Evolutionary conservation across 2,888 invertebrate genomes (phyloP).

Genomic region (Ichneumoninae sp.): DNA sequence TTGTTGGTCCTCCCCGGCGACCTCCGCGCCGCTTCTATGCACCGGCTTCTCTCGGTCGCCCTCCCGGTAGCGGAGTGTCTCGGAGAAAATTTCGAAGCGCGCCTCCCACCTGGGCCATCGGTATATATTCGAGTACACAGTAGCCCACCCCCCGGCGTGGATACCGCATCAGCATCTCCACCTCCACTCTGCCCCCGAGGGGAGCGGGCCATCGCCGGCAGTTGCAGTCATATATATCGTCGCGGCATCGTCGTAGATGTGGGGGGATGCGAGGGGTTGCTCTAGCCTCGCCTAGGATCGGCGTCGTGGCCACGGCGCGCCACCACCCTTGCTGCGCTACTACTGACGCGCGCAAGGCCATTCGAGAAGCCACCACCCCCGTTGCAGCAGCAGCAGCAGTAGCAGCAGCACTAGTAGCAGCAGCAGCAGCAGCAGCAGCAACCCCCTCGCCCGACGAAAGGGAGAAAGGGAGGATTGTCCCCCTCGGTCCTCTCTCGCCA

Average conservation of each 20-base stretch:
- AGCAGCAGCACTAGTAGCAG: conserved; percentile 62
- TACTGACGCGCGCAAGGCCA: conserved; percentile 80
- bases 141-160: conserved; percentile 35
- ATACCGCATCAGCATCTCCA: conserved; percentile 56
- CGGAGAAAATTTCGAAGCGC: conserved; percentile 51
- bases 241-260: conserved; percentile 55
- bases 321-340: conserved; percentile 69
- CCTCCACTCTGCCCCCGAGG: conserved; percentile 39
- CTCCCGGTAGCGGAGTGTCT: conserved; percentile 58
- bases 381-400: conserved; percentile 87
- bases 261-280: conserved; percentile 45
- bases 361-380: conserved; percentile 76
- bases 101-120: conserved; percentile 70
- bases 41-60: conserved; percentile 66
- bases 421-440: conserved; percentile 63
- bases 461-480: conserved; percentile 52
- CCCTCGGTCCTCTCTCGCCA: conserved; percentile 48
- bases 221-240: conserved; percentile 37
- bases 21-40: background rate
- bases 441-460: conserved; percentile 35
- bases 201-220: conserved; percentile 23
- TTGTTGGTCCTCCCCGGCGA: conserved; percentile 61
- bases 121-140: conserved; percentile 31
- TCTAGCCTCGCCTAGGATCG: conserved; percentile 68
- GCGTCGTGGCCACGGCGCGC: conserved; percentile 66